Conservation (phyloP, 92 coral and sea anemone genomes). For the Virgularia gustaviana region DNA sequence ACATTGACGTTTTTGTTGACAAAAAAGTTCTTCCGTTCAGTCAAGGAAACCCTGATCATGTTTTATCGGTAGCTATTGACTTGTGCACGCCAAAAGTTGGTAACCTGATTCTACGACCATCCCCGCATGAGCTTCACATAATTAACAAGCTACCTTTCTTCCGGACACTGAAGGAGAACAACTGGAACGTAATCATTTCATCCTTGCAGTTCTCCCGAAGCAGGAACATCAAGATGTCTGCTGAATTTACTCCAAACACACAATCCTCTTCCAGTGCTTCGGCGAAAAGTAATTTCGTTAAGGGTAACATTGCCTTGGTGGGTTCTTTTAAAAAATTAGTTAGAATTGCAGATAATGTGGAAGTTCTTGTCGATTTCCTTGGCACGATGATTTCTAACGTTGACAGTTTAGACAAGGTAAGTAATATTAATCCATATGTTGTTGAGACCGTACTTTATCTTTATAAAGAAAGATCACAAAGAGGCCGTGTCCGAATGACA, state of each 20-base stretch:
- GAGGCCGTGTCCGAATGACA: no score
- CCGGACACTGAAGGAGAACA: neutral
- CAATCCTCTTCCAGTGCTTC: no score
- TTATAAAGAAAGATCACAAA: neutral
- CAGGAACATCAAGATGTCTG: no score
- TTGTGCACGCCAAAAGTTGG: neutral
- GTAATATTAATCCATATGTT: neutral
- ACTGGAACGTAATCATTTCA: neutral
- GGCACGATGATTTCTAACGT: neutral
- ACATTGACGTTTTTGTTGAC: neutral
- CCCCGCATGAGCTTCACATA: neutral
- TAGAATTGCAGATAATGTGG: neutral
- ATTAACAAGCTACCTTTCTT: neutral
- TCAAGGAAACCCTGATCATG: neutral
- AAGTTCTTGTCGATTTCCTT: neutral
- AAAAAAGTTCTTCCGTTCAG: neutral
- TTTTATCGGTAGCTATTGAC: neutral
- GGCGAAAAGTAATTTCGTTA: no score
- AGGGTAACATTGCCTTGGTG: neutral
- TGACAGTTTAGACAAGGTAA: neutral
- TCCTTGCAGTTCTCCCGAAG: neutral
- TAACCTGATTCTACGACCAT: neutral
- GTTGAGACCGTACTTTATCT: neutral
- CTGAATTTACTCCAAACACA: no score
- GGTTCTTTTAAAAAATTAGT: neutral